phyloP scores from a whole-genome alignment of 2,797 vertebrate species.

The Dendrocincla fuliginosa region DNA sequence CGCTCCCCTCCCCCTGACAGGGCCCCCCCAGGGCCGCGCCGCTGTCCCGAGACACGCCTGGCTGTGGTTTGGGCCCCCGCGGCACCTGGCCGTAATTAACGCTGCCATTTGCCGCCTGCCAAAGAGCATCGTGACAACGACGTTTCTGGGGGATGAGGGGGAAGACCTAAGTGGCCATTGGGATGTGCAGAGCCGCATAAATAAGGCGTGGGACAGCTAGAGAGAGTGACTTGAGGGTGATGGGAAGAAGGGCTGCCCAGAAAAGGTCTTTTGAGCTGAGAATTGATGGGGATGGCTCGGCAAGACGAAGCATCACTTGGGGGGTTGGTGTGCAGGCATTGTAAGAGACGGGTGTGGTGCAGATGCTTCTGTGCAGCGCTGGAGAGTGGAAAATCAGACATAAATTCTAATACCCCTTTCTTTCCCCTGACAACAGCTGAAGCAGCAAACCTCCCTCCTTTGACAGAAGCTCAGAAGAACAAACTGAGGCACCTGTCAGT shows the following conservation, averaged over 20 bases:
- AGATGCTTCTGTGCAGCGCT: background rate
- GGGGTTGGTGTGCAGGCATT: background rate
- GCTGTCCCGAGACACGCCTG: accelerated
- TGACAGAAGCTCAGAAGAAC: conserved; percentile 95
- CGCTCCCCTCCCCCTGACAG: background rate
- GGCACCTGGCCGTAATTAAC: background rate
- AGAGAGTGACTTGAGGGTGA: background rate
- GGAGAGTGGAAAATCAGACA: background rate
- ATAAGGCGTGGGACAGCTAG: background rate
- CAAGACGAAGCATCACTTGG: background rate
- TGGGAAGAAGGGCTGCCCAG: background rate
- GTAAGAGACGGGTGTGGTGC: background rate
- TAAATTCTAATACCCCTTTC: background rate
- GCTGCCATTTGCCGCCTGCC: accelerated
- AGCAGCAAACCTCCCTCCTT: conserved; percentile 83
- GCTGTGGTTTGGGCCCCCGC: accelerated
- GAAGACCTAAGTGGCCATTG: background rate
- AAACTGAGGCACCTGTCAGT: conserved; percentile 95
- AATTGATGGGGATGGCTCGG: background rate
- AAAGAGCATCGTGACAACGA: background rate
- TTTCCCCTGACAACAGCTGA: conserved; percentile 63
- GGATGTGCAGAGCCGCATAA: background rate
- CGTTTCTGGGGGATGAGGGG: accelerated
- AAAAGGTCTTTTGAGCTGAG: background rate
- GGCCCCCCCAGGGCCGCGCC: background rate